phyloP scores from a whole-genome alignment of 2,888 invertebrate species.

The Alsophila aescularia region DNA sequence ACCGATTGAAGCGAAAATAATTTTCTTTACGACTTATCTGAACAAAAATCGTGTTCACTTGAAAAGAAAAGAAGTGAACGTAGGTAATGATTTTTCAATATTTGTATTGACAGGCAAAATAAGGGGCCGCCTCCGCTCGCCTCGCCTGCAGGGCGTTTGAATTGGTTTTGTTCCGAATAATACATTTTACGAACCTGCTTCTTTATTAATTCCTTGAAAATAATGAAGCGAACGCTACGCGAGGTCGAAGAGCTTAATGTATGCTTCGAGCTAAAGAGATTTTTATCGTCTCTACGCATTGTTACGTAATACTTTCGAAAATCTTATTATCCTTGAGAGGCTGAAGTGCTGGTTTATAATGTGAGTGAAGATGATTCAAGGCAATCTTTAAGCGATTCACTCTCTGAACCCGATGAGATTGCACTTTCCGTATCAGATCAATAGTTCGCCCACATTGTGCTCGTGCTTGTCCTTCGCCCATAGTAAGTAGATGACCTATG shows the following conservation, averaged over 20 bases:
- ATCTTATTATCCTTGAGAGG: constrained; percentile 33
- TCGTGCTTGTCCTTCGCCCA: neutral
- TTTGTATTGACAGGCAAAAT: constrained; percentile 66
- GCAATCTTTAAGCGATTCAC: constrained; percentile 47
- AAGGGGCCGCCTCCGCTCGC: constrained; percentile 47
- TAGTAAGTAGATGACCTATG: neutral
- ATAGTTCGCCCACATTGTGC: constrained; percentile 42
- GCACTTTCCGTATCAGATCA: constrained; percentile 47
- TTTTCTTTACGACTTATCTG: constrained; percentile 57
- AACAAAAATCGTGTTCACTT: constrained; percentile 58
- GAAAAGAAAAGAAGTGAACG: constrained; percentile 60
- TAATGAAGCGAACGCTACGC: constrained; percentile 21
- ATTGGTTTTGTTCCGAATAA: constrained; percentile 41
- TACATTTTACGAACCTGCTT: constrained; percentile 31
- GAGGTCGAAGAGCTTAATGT: constrained; percentile 22
- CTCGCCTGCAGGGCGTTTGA: constrained; percentile 43
- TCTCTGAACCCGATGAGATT: constrained; percentile 46
- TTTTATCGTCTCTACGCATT: constrained; percentile 30
- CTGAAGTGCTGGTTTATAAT: constrained; percentile 44
- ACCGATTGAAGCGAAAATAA: constrained; percentile 57
- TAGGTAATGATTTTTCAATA: constrained; percentile 68
- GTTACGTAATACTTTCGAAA: constrained; percentile 27
- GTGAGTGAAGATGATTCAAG: constrained; percentile 41
- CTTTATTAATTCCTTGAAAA: constrained; percentile 39
- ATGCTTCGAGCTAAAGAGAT: constrained; percentile 23